Conservation (phyloP, 1,140 invertebrate species). For the Cotesia vestalis region DNA sequence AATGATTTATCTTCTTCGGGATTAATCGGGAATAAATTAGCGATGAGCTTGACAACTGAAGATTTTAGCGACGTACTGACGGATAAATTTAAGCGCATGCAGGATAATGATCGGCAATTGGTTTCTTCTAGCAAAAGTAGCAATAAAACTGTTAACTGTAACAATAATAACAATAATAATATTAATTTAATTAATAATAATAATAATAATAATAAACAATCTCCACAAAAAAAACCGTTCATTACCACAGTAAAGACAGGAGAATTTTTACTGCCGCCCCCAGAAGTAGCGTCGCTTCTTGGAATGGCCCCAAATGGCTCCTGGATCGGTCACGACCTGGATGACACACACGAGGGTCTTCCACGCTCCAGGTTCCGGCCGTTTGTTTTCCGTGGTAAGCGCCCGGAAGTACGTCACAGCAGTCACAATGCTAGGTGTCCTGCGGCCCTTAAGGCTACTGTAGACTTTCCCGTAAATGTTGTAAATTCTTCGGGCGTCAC, state of each 20-base stretch:
- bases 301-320: slow-evolving; percentile 64
- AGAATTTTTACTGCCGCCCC: slow-evolving; percentile 79
- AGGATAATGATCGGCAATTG: slow-evolving; percentile 68
- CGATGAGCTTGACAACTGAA: slow-evolving; percentile 54
- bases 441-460: slow-evolving; percentile 57
- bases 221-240: slow-evolving; percentile 66
- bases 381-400: slow-evolving; percentile 50
- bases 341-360: slow-evolving; percentile 37
- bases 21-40: slow-evolving; percentile 37
- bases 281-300: slow-evolving; percentile 73
- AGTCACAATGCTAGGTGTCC: slow-evolving; percentile 56
- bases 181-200: slow-evolving; percentile 30
- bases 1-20: slow-evolving; percentile 21
- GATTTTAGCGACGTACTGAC: slow-evolving; percentile 73
- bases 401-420: slow-evolving; percentile 57
- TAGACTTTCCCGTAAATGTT: slow-evolving; percentile 52
- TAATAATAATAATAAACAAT: slow-evolving; percentile 36
- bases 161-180: slow-evolving; percentile 10
- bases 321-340: slow-evolving; percentile 45
- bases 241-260: slow-evolving; percentile 82
- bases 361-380: slow-evolving; percentile 53
- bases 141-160: too few relatives aligned
- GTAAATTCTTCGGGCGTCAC: slow-evolving; percentile 47
- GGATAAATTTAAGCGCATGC: slow-evolving; percentile 71
- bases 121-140: slow-evolving; percentile 40